Evolutionary conservation across 2,113 vertebrate species (phyloP), one percentile per base, ranked within the genome.

Genomic region (Sapajus apella): DNA sequence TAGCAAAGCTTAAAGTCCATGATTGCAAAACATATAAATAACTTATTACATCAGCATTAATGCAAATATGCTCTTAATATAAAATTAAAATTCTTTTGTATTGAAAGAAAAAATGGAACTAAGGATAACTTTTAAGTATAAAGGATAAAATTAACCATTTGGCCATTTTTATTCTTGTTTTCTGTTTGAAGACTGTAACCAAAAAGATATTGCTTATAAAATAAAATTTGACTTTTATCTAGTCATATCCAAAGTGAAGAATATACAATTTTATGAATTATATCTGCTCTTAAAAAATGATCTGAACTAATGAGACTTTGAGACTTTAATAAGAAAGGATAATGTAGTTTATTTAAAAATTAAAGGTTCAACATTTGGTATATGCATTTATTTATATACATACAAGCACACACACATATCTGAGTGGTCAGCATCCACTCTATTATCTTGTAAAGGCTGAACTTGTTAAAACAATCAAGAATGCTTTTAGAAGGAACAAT

Each of bases 161-260:
- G 14, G 80, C 12, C 9, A 66, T 35, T 95, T 94, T 92, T 37
- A 90, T 58, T 94, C 25, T 94, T 90, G 12, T 43, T 92, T 93
- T 80, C 23, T 10, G 35, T 66, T 87, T 95, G 50, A 91, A 87
- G 61, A 85, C 14, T 83, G 84, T 61, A 84, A 72, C 21, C 8
- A 17, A 47, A 85, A 91, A 87, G 20, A 73, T 45, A 68, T 0
- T 25, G 27, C 14, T 83, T 92, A 58, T 79, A 87, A 87, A 86
- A 77, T 45, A 77, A 43, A 64, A 76, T 61, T 37, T 83, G 17
- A 70, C n/a, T 91, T 94, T 70, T 68, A 90, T 50, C n/a, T 81
- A 87, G 6, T 90, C 23, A 73, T 75, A 84, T 3, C 82, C 8
- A 87, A 94, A 92, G 8, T 75, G 20, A 90, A 94, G 32, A 82